Percentiles rank a stretch among this genome's conserved stretches.
These are phyloP conservation scores for Scaptodrosophila lebanonensis DNA, from an alignment of 1,140 invertebrate genomes.

Conservation along the genomic window DNA sequence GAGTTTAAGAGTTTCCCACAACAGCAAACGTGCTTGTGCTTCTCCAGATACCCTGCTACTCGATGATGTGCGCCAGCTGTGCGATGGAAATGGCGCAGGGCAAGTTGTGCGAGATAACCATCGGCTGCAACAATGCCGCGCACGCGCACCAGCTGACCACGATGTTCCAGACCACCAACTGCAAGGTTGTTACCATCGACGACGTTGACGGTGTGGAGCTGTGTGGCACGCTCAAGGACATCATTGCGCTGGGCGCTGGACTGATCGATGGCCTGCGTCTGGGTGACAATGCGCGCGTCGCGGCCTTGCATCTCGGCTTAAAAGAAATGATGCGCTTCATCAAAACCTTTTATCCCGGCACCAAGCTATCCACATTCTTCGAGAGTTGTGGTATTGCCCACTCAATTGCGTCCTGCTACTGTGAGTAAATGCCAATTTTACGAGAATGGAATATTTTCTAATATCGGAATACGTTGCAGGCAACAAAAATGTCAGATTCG, in stretches of 20 bases:
- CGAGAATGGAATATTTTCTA: too few relatives aligned
- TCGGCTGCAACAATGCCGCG: constrained; percentile 88
- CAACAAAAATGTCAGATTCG: constrained; percentile 94
- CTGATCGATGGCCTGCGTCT: constrained; percentile 95
- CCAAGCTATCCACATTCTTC: constrained; percentile 94
- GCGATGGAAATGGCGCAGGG: constrained; percentile 96
- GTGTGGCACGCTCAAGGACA: constrained; percentile 97
- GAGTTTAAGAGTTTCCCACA: too few relatives aligned
- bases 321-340: constrained; percentile 98
- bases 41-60: constrained; percentile 91
- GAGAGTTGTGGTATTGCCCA: constrained; percentile 99
- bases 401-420: constrained; percentile 99
- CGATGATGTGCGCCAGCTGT: constrained; percentile 98
- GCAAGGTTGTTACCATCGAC: constrained; percentile 95
- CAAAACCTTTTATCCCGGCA: constrained; percentile 89
- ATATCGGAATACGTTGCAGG: too few relatives aligned
- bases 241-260: constrained; percentile 97
- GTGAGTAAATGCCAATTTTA: constrained; percentile 70
- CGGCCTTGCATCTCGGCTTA: constrained; percentile 96
- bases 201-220: constrained; percentile 97
- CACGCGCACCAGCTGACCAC: constrained; percentile 87
- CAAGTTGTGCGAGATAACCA: constrained; percentile 98
- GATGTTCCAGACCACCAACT: constrained; percentile 95
- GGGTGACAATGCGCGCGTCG: constrained; percentile 99
- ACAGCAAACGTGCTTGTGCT: too few relatives aligned